These are phyloP conservation scores for Andricus quercusramuli DNA, from an alignment of 2,888 invertebrate species.

Conservation along the genomic window DNA sequence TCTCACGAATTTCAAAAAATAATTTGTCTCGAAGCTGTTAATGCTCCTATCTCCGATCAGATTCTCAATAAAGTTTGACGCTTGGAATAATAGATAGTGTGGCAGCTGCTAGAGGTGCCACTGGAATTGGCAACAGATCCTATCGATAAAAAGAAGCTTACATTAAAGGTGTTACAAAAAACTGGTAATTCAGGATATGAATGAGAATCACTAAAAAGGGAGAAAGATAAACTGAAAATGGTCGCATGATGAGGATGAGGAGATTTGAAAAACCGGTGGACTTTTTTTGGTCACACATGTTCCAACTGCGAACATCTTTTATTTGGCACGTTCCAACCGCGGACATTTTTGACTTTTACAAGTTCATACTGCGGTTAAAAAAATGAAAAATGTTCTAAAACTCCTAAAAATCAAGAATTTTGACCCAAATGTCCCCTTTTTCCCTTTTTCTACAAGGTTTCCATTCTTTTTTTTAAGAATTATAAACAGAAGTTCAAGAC, in stretches of 20 bases:
- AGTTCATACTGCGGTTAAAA: background rate
- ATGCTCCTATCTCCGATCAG: background rate
- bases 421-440: too few relatives aligned
- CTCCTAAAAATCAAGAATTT: too few relatives aligned
- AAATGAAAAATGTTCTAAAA: too few relatives aligned
- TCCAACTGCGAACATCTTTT: background rate
- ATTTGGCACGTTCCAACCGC: background rate
- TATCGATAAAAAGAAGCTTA: background rate
- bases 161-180: background rate
- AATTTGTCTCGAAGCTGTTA: background rate
- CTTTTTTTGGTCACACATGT: too few relatives aligned
- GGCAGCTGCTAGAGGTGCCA: constrained; percentile 1
- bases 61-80: background rate
- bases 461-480: too few relatives aligned
- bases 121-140: background rate
- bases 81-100: background rate
- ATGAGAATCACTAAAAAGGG: background rate
- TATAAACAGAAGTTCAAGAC: too few relatives aligned
- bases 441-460: too few relatives aligned
- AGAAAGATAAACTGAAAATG: background rate
- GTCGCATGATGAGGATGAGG: too few relatives aligned
- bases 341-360: background rate
- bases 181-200: background rate
- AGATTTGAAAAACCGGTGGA: too few relatives aligned
- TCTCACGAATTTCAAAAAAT: background rate